Base-by-base conservation (phyloP, 2,888 invertebrate genomes). In the Disparrhopalites patrizii region DNA sequence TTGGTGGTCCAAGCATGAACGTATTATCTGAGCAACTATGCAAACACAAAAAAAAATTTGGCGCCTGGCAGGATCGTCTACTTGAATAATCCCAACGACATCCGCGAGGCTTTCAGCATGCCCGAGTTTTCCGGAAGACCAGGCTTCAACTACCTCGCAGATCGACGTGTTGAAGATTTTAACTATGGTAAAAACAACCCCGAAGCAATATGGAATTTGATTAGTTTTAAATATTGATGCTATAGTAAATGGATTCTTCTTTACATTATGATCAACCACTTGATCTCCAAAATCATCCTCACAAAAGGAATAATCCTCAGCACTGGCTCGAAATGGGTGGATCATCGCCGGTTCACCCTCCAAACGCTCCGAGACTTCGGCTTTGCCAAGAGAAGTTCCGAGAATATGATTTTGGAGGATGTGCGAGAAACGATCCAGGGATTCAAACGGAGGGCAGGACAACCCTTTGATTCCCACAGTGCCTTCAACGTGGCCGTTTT, bases 261-360 rank as follows among this genome's bases (percentile, higher is more conserved):
- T n/a, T n/a, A n/a, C n/a, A n/a, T n/a, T n/a, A n/a, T n/a, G n/a
- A n/a, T n/a, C n/a, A n/a, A n/a, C n/a, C n/a, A n/a, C n/a, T n/a
- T n/a, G n/a, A n/a, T n/a, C n/a, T n/a, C n/a, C n/a, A 43, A 43
- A 43, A 43, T 43, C 15, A 10, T 10, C n/a, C 5, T 10, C n/a
- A 43, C 43, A 43, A 43, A 7, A 58, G 62, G 62, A 7, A 3
- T 62, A 1, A 7, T 31, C 5, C 15, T 62, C 20, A 36, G 62
- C 30, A 7, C 23, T 5, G 62, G 62, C 1, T 1, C n/a, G 13
- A 10, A 28, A 7, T 62, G 62, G 62, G 5, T 13, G 3, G 54
- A 62, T 8, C 33, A 52, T 33, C 52, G 62, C 1, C 62, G 62
- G 8, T 52, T 62, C 38, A 25, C 52, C 1, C 2, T 62, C 15